Evolutionary conservation across 2,888 invertebrate species (phyloP), one percentile per base, ranked within the genome.

Genomic region (Marronus borbonicus): DNA sequence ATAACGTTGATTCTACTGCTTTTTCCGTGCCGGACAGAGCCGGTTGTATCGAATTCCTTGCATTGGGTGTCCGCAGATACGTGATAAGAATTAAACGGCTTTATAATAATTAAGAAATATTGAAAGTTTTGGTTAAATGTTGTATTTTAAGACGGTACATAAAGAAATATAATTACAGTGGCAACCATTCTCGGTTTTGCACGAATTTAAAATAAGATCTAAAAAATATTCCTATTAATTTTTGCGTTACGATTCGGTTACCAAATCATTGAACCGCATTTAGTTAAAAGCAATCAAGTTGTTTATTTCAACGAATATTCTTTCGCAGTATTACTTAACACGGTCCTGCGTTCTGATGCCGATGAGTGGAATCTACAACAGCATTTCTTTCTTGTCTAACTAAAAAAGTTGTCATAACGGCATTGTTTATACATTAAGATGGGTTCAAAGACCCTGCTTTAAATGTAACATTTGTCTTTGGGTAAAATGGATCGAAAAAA

Each of bases 1-100:
- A 84, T 83, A 83, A 82, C 80, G 80, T 80, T 50, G 81, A 79
- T 80, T 80, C 79, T 80, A 78, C 79, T 82, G 79, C 77, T 77
- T 77, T 70, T 62, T 74, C 62, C 58, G n/a, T 20, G 31, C 20
- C 24, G 14, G 24, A 62, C 74, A 68, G 68, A 36, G 44, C 50
- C 68, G 68, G 68, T 49, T 49, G 20, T 50, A 1, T 14, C 12
- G 12, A 49, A 68, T 68, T n/a, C 31, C 12, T 12, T 55, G 55
- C 52, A 2, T 69, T 36, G n/a, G 20, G 17, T 55, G 55, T 8
- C 14, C 1, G 3, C 7, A 55, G 17, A 2, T 55, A 44, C 44
- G 44, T 12, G 44, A 44, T 12, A 12, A 44, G 12, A 44, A 12
- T 44, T 44, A 44, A 44, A 44, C 5, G 12, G 8, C 12, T 44